These are phyloP conservation scores for Druon quercuslanigerum DNA, from an alignment of 1,140 invertebrate genomes.

Conservation along the genomic window DNA sequence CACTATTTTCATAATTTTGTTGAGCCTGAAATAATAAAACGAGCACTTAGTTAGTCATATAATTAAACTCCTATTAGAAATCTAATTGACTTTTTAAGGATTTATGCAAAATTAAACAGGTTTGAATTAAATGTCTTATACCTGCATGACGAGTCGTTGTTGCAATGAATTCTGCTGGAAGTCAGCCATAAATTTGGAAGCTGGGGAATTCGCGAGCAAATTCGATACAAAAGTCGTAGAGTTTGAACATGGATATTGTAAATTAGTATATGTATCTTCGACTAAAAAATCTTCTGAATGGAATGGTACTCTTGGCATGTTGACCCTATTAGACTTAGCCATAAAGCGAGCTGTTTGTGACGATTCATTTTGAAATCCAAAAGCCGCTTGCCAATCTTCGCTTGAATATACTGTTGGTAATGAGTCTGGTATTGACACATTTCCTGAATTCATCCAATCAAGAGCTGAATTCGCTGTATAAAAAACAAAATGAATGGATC, in stretches of 20 bases:
- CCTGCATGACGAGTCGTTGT: constrained; percentile 71
- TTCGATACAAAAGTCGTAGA: constrained; percentile 58
- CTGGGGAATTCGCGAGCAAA: constrained; percentile 66
- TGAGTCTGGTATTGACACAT: constrained; percentile 76
- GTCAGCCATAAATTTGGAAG: constrained; percentile 73
- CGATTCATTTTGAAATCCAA: constrained; percentile 73
- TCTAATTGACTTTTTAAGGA: background rate
- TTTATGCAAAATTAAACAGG: constrained; percentile 25
- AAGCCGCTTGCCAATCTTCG: constrained; percentile 78
- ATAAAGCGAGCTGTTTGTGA: constrained; percentile 59
- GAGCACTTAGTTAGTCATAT: constrained; percentile 4
- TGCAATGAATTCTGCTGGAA: constrained; percentile 74
- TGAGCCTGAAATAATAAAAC: constrained; percentile 56
- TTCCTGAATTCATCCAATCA: constrained; percentile 75
- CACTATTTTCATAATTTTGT: constrained; percentile 72
- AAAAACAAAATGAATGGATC: background rate
- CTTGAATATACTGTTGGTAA: constrained; percentile 75
- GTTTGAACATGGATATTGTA: constrained; percentile 59
- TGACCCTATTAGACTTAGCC: constrained; percentile 63
- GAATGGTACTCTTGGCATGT: constrained; percentile 65
- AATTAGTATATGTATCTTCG: constrained; percentile 66
- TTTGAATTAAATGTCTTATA: constrained; percentile 41
- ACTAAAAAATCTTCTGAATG: constrained; percentile 68
- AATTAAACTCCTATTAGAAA: background rate
- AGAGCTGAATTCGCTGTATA: constrained; percentile 60